These are phyloP conservation scores for Myopa testacea DNA, from an alignment of 2,888 invertebrate species.

Conservation along the genomic window DNA sequence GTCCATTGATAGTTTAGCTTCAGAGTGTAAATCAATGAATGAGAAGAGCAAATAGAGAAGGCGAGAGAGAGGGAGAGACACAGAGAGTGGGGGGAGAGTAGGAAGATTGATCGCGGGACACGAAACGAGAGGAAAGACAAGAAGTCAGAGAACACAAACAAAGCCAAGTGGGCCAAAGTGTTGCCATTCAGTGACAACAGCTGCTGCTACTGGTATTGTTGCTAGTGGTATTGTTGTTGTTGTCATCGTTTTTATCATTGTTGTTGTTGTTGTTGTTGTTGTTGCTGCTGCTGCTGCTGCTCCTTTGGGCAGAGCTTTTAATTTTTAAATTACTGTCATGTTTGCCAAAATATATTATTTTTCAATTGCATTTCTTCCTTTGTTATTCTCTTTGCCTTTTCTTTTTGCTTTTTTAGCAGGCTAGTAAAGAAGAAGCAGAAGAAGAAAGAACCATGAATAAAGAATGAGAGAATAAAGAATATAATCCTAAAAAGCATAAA, in stretches of 20 bases:
- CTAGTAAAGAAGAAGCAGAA: no score
- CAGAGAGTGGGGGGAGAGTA: background rate
- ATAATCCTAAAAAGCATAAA: no score
- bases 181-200: background rate
- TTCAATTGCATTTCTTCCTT: slow-evolving; percentile 16
- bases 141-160: background rate
- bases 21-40: background rate
- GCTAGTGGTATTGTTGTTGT: background rate
- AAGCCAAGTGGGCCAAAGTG: slow-evolving; percentile 14
- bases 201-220: background rate
- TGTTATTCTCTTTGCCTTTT: no score
- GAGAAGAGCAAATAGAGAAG: background rate
- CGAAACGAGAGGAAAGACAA: background rate
- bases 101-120: background rate
- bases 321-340: slow-evolving; percentile 48
- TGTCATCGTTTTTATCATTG: slow-evolving; percentile 11
- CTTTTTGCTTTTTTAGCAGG: no score
- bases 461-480: no score
- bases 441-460: no score
- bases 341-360: slow-evolving; percentile 41
- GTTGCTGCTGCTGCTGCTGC: slow-evolving; percentile 15
- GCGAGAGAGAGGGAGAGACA: background rate
- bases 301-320: slow-evolving; percentile 25
- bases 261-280: background rate
- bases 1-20: slow-evolving; percentile 32